Conservation (phyloP, 1,140 invertebrate genomes). For the Atta texana region DNA sequence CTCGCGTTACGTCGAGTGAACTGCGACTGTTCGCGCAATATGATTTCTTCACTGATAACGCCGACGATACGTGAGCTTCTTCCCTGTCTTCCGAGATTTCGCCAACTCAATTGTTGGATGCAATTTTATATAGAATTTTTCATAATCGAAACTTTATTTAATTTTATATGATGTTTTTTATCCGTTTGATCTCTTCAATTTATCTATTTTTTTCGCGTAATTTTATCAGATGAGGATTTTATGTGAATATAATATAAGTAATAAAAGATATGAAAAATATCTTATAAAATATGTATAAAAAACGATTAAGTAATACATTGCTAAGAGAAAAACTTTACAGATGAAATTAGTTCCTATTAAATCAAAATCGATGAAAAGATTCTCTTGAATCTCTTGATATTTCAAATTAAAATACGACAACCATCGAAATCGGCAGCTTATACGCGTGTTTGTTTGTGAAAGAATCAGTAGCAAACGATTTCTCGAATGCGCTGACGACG, state of each 20-base stretch:
- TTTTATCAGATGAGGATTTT: neutral
- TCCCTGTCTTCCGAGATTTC: constrained; percentile 16
- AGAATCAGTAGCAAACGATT: constrained; percentile 36
- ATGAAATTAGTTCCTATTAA: neutral
- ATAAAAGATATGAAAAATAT: neutral
- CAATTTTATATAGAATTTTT: neutral
- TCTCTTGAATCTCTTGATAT: neutral
- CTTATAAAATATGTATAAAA: neutral
- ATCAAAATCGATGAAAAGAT: neutral
- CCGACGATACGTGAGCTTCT: constrained; percentile 1
- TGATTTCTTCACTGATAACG: constrained; percentile 22
- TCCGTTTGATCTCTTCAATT: neutral
- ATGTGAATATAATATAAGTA: neutral
- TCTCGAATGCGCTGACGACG: neutral
- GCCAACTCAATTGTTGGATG: neutral
- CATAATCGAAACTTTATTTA: neutral
- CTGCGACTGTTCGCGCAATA: constrained; percentile 12
- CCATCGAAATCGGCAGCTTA: neutral
- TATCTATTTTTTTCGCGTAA: neutral
- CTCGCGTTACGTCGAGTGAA: constrained; percentile 3
- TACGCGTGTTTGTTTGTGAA: neutral
- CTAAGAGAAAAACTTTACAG: neutral
- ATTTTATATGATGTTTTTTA: neutral
- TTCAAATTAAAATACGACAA: neutral
- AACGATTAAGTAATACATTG: neutral